phyloP scores from a whole-genome alignment of 92 coral and sea anemone genomes.

The Siderastrea siderea region DNA sequence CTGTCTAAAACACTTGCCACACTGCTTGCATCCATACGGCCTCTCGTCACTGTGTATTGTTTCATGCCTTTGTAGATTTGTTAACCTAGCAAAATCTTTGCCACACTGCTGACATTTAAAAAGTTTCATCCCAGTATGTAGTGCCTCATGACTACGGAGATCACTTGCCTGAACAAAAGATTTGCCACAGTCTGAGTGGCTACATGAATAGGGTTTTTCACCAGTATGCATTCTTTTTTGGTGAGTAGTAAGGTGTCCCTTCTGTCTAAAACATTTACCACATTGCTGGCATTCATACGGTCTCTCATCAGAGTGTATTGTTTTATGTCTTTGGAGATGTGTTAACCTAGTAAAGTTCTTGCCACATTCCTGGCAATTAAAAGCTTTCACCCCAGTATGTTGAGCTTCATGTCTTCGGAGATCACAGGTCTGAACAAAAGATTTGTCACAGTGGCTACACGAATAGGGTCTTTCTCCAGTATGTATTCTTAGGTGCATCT shows the following conservation, averaged over 20 bases:
- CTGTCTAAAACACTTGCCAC: background rate
- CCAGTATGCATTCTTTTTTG: background rate
- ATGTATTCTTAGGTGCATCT: constrained; percentile 71
- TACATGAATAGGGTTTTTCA: background rate
- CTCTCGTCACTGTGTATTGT: background rate
- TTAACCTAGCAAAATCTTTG: background rate
- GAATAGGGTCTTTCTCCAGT: background rate
- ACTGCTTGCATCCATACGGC: background rate
- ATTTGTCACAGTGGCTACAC: background rate
- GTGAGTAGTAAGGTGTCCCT: background rate
- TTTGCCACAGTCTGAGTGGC: background rate
- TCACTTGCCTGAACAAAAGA: background rate
- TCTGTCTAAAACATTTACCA: background rate
- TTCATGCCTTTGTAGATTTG: background rate
- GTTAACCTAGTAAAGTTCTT: background rate
- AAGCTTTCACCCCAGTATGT: background rate
- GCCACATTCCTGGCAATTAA: background rate
- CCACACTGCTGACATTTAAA: background rate
- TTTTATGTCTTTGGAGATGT: background rate
- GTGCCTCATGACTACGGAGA: background rate
- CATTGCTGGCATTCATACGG: background rate
- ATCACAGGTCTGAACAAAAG: background rate
- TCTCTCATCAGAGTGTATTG: background rate
- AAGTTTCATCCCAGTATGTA: background rate
- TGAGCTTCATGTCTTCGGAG: background rate